Base-by-base conservation (phyloP, 2,113 vertebrate genomes). In the Bufo bufo region DNA sequence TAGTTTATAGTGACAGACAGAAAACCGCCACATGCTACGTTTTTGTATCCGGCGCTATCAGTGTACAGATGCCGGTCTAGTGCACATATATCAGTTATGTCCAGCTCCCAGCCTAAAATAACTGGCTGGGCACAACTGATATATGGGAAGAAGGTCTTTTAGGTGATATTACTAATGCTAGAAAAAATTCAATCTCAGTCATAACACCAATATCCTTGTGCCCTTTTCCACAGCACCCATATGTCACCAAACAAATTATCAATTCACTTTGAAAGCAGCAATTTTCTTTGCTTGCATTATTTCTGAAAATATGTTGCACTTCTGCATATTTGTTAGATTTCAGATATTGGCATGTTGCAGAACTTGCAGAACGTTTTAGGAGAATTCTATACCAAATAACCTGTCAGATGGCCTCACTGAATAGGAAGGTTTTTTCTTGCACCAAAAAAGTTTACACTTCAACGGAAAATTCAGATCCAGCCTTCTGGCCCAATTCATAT, bases 371-470 rank as follows among this genome's bases (percentile, higher is more conserved):
- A 58, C 59, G 59, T 43, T 80, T 80, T 54, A 33, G 63, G 49
- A 83, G 56, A 56, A 88, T 66, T 82, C 75, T 82, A 66, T 56
- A 84, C 81, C 81, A 88, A 59, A 88, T 43, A 88, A 84, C 49
- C 69, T 52, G 81, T 88, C 87, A 88, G 87, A 88, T 88, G 87
- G 87, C 63, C 54, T 50, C 69, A 88, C 77, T 84, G 81, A 88
- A 88, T 84, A 88, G 87, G 72, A 45, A 66, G n/a, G 71, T 59
- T 56, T 61, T 54, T 84, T 83, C 61, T 83, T 77, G 83, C 65
- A 86, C 82, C 87, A 82, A 88, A 88, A 88, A 74, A 88, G 81
- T 83, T 88, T 81, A 88, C 87, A 88, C 87, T 84, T 88, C 72
- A 77, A 77, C 52, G 58, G 74, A 88, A 84, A 88, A 66, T 66